phyloP scores from a whole-genome alignment of 2,888 invertebrate species.

The Acleris holmiana region DNA sequence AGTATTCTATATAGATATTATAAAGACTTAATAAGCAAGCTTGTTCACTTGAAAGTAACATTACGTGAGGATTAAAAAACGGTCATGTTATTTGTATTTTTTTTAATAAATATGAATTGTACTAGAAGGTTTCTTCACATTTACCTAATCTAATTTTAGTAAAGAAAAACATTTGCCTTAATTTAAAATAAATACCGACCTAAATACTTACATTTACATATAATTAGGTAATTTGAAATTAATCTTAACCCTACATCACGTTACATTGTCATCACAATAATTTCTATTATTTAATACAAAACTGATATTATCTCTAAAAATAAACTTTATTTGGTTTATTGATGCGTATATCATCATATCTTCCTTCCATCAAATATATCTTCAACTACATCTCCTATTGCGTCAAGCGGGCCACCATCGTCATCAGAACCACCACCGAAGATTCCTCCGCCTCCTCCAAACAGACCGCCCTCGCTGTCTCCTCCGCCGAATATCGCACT shows the following conservation, averaged over 20 bases:
- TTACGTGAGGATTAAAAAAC: too few relatives aligned
- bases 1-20: constrained; percentile 1
- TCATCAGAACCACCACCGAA: constrained; percentile 45
- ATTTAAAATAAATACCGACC: constrained; percentile 41
- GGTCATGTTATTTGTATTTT: too few relatives aligned
- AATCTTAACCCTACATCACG: too few relatives aligned
- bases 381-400: constrained; percentile 72
- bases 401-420: constrained; percentile 66
- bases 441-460: constrained; percentile 42
- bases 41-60: too few relatives aligned
- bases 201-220: background rate
- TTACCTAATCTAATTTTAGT: constrained; percentile 3
- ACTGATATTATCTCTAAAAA: too few relatives aligned
- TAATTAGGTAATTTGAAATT: background rate
- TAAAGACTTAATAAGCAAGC: background rate
- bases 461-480: constrained; percentile 43
- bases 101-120: background rate
- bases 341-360: constrained; percentile 29
- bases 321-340: background rate
- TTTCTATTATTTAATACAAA: too few relatives aligned
- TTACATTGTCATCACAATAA: too few relatives aligned
- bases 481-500: constrained; percentile 49
- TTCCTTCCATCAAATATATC: constrained; percentile 64
- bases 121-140: background rate
- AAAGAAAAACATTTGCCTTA: background rate